Evolutionary conservation across 2,888 invertebrate genomes (phyloP), one percentile per base, ranked within the genome.

Genomic region (Eumerus sabulonum): DNA sequence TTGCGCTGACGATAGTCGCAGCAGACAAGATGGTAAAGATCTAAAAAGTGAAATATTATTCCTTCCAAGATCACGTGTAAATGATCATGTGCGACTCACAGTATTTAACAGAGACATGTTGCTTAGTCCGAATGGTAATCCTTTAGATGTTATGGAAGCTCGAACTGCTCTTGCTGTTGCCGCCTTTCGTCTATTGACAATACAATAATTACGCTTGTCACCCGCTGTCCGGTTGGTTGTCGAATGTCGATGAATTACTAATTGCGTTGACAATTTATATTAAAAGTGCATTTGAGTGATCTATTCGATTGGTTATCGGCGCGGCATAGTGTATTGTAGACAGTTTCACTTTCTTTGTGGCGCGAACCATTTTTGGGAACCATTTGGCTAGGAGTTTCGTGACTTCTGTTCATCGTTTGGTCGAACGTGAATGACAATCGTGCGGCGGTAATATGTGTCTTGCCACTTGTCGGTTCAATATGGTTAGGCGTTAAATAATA

Each of bases 261-360:
- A 82, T 84, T 84, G 76, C 60, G 12, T 60, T 50, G 56, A 82
- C 76, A 84, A 86, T 87, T 87, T 87, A 87, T 87, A 87, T 85
- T 64, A 76, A 77, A 79, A 81, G 82, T 44, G 16, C 57, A 60
- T 45, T 76, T 45, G 50, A 1, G 45, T 16, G 38, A 48, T 2
- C n/a, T 9, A 19, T n/a, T 47, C 62, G n/a, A n/a, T n/a, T n/a
- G n/a, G n/a, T n/a, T n/a, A n/a, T n/a, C n/a, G n/a, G n/a, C n/a
- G n/a, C n/a, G n/a, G n/a, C n/a, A n/a, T n/a, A n/a, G n/a, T n/a
- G 35, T 13, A 9, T 13, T 11, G 51, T 16, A 14, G 1, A 59
- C 17, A 53, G 17, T 79, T 79, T 79, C 79, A 79, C 79, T 79
- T 79, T 79, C 64, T 64, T 70, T 70, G 54, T 51, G 67, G 35